A percentile compares a stretch with the other conserved stretches of the same genome.
These are phyloP conservation scores for Caenorhabditis panamensis DNA, from an alignment of 2,888 invertebrate genomes.

Conservation along the genomic window DNA sequence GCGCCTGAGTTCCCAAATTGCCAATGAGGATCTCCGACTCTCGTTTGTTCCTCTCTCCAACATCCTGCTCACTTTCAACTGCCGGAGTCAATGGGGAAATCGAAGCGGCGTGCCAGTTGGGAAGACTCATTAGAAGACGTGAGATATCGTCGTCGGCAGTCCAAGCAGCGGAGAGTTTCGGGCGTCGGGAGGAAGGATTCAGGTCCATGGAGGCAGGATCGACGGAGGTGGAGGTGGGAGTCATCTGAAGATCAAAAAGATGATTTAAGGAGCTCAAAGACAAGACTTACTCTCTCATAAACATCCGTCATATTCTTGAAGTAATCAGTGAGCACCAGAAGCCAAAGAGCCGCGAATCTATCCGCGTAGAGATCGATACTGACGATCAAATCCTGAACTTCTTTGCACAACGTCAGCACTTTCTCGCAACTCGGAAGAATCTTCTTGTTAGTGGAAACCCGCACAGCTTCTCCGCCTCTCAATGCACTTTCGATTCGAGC, in stretches of 20 bases:
- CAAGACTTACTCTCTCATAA: constrained; percentile 70
- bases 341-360: constrained; percentile 80
- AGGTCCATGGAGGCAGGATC: too few relatives aligned
- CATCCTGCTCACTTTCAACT: constrained; percentile 83
- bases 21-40: constrained; percentile 95
- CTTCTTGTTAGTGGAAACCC: constrained; percentile 58
- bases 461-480: constrained; percentile 64
- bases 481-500: constrained; percentile 67
- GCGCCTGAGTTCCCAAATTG: constrained; percentile 85
- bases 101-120: constrained; percentile 84
- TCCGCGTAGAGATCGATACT: constrained; percentile 80
- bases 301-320: constrained; percentile 70
- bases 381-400: constrained; percentile 75
- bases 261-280: neutral
- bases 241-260: constrained; percentile 59
- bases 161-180: constrained; percentile 91
- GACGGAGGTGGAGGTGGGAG: constrained; percentile 45
- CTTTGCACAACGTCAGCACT: constrained; percentile 75
- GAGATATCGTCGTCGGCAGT: constrained; percentile 95
- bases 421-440: constrained; percentile 73
- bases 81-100: constrained; percentile 71
- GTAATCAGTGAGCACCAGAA: constrained; percentile 78
- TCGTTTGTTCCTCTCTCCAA: constrained; percentile 88
- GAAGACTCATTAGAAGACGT: constrained; percentile 90
- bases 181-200: constrained; percentile 80